Conservation (phyloP, 1,140 invertebrate species). For the Pogonus chalceus region DNA sequence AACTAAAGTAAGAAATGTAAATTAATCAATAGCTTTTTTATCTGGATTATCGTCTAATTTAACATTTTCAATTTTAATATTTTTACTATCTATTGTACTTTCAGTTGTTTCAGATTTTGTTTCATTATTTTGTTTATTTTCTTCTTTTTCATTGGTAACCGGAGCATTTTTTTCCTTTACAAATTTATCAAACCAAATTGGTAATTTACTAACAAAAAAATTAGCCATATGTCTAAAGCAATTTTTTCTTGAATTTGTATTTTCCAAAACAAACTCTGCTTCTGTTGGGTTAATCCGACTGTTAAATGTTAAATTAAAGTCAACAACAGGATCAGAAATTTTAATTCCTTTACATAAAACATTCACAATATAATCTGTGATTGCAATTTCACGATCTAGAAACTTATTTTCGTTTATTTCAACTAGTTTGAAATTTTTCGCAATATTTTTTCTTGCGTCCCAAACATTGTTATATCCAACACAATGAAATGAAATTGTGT, state of each 20-base stretch:
- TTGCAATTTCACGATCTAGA: background rate
- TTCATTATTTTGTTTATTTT: no score
- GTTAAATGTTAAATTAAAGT: background rate
- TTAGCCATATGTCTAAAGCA: background rate
- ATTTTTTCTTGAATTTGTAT: background rate
- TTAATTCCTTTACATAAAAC: background rate
- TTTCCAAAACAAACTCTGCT: background rate
- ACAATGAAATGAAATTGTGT: conserved; percentile 16
- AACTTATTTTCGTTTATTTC: background rate
- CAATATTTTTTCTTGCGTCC: conserved; percentile 16
- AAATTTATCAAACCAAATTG: background rate
- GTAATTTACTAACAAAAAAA: background rate
- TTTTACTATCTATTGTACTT: no score
- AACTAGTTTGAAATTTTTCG: conserved; percentile 7
- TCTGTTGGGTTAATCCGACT: background rate
- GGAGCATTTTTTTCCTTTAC: no score
- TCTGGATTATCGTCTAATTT: no score
- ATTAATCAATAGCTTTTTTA: no score
- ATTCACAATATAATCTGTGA: background rate
- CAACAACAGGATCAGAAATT: background rate
- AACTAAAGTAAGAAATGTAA: no score
- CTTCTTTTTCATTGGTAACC: no score
- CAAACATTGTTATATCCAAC: conserved; percentile 19
- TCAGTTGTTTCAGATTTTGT: no score
- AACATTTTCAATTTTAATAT: no score